These are phyloP conservation scores for Monopis laevigella DNA, from an alignment of 2,888 invertebrate species.

Conservation along the genomic window DNA sequence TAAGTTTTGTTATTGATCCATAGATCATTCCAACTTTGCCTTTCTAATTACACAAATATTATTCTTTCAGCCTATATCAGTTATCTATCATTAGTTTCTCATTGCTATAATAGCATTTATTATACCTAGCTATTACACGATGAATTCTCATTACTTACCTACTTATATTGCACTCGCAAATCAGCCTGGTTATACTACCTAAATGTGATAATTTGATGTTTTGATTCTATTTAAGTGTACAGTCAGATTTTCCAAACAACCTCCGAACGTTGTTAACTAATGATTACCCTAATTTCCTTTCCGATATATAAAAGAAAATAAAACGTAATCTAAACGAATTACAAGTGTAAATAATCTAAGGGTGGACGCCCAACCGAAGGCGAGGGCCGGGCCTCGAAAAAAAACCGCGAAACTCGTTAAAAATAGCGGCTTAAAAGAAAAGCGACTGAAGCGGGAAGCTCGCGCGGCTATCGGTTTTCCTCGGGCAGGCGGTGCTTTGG, in stretches of 20 bases:
- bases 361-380: constrained; percentile 58
- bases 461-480: constrained; percentile 65
- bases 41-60: too few relatives aligned
- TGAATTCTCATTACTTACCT: constrained; percentile 6
- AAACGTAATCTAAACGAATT: constrained; percentile 52
- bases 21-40: too few relatives aligned
- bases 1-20: too few relatives aligned
- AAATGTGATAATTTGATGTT: constrained; percentile 11
- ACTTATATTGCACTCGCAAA: constrained; percentile 9
- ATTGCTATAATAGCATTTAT: too few relatives aligned
- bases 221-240: constrained; percentile 6
- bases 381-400: constrained; percentile 58
- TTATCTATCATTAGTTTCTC: too few relatives aligned
- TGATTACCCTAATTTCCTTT: too few relatives aligned
- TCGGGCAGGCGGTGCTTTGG: constrained; percentile 57
- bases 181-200: constrained; percentile 7
- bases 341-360: constrained; percentile 64
- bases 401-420: constrained; percentile 58
- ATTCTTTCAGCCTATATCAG: too few relatives aligned
- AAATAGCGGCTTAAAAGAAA: constrained; percentile 66
- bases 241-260: constrained; percentile 9
- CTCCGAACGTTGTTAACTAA: too few relatives aligned
- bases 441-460: constrained; percentile 65
- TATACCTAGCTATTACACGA: constrained; percentile 1
- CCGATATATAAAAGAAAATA: constrained; percentile 20